phyloP scores from a whole-genome alignment of 2,888 invertebrate genomes.

The Drosophila prolongata region DNA sequence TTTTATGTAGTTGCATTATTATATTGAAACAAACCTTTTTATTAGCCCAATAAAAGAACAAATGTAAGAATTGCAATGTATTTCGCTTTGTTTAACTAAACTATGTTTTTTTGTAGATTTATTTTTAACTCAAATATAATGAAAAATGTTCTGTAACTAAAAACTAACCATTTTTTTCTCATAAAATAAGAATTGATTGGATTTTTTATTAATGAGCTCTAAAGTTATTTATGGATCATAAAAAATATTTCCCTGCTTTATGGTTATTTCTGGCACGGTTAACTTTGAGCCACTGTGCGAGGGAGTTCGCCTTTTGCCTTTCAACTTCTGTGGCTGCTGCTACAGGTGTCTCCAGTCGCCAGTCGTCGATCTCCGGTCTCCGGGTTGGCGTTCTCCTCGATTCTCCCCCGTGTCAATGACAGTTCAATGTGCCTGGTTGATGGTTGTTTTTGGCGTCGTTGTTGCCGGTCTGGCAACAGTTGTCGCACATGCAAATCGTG shows the following conservation, averaged over 20 bases:
- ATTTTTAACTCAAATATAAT: no score
- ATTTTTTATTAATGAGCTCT: no score
- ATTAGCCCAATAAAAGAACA: no score
- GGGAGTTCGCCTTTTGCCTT: slow-evolving; percentile 71
- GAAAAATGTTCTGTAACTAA: no score
- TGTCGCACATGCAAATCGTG: slow-evolving; percentile 81
- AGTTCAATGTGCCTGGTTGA: slow-evolving; percentile 81
- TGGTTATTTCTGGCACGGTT: neutral
- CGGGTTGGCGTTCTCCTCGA: slow-evolving; percentile 42
- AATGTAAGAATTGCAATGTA: no score
- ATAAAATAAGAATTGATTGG: no score
- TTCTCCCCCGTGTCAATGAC: slow-evolving; percentile 81
- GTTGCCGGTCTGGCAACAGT: slow-evolving; percentile 66
- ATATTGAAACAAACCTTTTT: no score
- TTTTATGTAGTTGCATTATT: no score
- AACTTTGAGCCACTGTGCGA: slow-evolving; percentile 43
- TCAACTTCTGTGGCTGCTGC: slow-evolving; percentile 61
- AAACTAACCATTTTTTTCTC: no score
- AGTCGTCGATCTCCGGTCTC: slow-evolving; percentile 23
- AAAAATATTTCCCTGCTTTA: neutral
- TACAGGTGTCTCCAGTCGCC: slow-evolving; percentile 68
- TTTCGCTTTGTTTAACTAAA: no score
- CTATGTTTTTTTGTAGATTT: no score
- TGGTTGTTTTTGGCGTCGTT: slow-evolving; percentile 46
- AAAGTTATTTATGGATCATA: neutral